These are phyloP conservation scores for Cyrtorhinus lividipennis DNA, from an alignment of 1,140 invertebrate genomes.

Conservation along the genomic window DNA sequence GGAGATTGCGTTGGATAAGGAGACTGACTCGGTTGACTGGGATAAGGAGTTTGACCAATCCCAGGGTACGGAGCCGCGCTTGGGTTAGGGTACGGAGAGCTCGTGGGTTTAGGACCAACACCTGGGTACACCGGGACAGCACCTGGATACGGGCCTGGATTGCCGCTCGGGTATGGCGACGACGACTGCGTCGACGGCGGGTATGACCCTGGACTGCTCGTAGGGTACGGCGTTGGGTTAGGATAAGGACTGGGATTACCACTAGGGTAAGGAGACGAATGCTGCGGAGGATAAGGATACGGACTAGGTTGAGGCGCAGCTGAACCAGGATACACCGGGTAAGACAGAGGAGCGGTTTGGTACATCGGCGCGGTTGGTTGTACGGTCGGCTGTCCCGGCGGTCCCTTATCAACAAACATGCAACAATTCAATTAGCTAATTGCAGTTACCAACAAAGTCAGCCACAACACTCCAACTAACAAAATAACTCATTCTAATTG, in stretches of 20 bases:
- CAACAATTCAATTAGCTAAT: not conserved
- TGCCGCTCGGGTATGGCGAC: conserved; percentile 22
- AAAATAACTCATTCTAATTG: too few relatives aligned
- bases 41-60: conserved; percentile 16
- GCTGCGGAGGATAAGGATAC: conserved; percentile 18
- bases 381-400: conserved; percentile 23
- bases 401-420: conserved; percentile 18
- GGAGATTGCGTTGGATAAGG: conserved; percentile 10
- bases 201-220: conserved; percentile 21
- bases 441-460: too few relatives aligned
- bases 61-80: not conserved
- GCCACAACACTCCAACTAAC: not conserved
- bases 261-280: conserved; percentile 24
- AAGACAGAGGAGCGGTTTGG: conserved; percentile 19
- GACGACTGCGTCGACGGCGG: conserved; percentile 18
- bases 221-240: conserved; percentile 9
- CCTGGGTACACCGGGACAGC: conserved; percentile 15
- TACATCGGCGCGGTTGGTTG: conserved; percentile 26
- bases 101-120: not conserved
- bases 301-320: conserved; percentile 20
- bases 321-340: conserved; percentile 21
- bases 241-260: conserved; percentile 15
- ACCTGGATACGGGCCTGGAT: conserved; percentile 22
- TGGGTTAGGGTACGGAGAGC: conserved; percentile 6
- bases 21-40: conserved; percentile 15